phyloP scores from a whole-genome alignment of 2,797 vertebrate genomes.

The Mormyrops boulengeri region DNA sequence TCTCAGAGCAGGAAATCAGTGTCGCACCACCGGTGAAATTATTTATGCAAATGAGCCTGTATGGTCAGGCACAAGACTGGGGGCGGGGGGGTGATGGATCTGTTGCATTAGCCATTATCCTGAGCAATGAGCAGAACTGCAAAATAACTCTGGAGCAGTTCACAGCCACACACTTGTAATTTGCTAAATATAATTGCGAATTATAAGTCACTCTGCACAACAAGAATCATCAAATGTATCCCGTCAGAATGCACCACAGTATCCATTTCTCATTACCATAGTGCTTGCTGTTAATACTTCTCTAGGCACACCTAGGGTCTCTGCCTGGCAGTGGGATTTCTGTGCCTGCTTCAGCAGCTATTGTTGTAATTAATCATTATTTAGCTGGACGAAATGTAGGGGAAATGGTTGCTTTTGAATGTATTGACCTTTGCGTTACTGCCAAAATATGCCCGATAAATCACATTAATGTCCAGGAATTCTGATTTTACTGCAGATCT shows the following conservation, averaged over 20 bases:
- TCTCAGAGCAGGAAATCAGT: slow-evolving; percentile 18
- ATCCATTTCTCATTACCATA: slow-evolving; percentile 1
- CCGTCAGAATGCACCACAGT: not conserved
- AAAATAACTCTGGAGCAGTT: slow-evolving; percentile 5
- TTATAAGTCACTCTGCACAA: slow-evolving; percentile 13
- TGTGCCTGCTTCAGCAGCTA: not conserved
- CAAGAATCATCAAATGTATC: not conserved
- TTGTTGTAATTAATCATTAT: slow-evolving; percentile 11
- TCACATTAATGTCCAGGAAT: slow-evolving; percentile 4
- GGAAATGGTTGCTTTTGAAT: not conserved
- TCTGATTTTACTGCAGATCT: not conserved
- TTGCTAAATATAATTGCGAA: slow-evolving; percentile 18
- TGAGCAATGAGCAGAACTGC: slow-evolving; percentile 15
- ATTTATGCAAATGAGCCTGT: slow-evolving; percentile 11
- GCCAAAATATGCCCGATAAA: slow-evolving; percentile 4
- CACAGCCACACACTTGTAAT: slow-evolving; percentile 3
- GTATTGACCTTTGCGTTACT: slow-evolving; percentile 14
- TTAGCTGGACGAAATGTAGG: slow-evolving; percentile 4
- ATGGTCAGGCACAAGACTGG: not conserved
- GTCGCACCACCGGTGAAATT: not conserved
- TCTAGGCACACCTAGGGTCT: not conserved
- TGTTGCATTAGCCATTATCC: slow-evolving; percentile 6
- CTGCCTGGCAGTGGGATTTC: not conserved
- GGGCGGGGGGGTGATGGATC: not conserved
- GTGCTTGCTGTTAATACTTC: not conserved